phyloP scores from a whole-genome alignment of 2,797 vertebrate species.

The Thaleichthys pacificus region DNA sequence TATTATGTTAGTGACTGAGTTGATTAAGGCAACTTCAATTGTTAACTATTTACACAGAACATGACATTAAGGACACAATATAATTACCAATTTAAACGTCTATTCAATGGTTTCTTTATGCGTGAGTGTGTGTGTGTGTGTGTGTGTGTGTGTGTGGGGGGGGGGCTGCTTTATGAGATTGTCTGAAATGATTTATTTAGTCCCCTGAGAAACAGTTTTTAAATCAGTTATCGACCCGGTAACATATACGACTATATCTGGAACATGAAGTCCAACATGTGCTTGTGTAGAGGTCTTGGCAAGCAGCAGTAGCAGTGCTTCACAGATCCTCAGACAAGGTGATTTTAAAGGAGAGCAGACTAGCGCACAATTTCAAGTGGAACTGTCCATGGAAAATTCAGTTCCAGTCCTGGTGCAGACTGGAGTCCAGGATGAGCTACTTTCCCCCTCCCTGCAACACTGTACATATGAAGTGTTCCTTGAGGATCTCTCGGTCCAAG shows the following conservation, averaged over 20 bases:
- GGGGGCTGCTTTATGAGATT: background rate
- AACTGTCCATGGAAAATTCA: background rate
- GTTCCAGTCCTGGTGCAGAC: background rate
- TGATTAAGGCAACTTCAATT: background rate
- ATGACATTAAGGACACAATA: background rate
- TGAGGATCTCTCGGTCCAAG: conserved; percentile 86
- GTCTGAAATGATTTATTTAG: background rate
- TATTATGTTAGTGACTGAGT: background rate
- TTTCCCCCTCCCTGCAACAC: conserved; percentile 52
- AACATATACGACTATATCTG: background rate
- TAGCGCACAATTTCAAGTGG: no score
- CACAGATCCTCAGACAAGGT: background rate
- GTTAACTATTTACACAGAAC: conserved; percentile 6
- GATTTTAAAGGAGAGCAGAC: no score
- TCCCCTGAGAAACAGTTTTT: background rate
- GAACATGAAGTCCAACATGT: background rate
- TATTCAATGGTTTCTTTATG: background rate
- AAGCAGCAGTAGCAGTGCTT: background rate
- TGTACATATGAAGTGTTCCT: conserved; percentile 77
- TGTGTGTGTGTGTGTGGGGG: background rate
- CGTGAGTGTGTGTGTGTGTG: background rate
- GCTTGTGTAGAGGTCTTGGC: no score
- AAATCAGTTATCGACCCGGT: background rate
- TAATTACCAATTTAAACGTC: background rate
- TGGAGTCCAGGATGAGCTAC: conserved; percentile 17